Percentiles rank a stretch among this genome's conserved stretches.
These are phyloP conservation scores for Lepisosteus oculatus DNA, from an alignment of 2,113 vertebrate species.

Conservation along the genomic window DNA sequence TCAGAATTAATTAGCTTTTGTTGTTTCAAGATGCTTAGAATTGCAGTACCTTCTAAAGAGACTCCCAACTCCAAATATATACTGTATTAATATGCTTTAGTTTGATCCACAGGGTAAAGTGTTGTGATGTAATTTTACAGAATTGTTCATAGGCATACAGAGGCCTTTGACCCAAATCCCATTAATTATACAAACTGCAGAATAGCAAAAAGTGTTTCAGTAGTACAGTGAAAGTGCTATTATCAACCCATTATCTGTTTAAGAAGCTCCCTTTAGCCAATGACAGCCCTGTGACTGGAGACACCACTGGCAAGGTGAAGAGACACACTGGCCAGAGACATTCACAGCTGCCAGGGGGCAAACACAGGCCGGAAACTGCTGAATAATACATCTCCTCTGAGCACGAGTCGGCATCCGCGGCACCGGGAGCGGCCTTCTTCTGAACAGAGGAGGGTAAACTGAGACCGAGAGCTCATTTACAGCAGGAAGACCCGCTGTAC, in stretches of 20 bases:
- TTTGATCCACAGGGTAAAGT: not conserved
- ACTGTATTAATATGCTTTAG: too few species aligned
- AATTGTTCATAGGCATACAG: not conserved
- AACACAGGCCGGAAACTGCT: not conserved
- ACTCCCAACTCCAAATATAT: too few species aligned
- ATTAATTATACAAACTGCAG: conserved; percentile 3
- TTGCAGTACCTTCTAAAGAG: too few species aligned
- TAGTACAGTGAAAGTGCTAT: not conserved
- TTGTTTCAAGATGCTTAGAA: too few species aligned
- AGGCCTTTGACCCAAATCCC: not conserved
- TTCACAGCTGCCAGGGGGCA: too few species aligned
- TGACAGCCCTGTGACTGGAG: not conserved
- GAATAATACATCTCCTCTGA: not conserved
- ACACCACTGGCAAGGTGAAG: not conserved
- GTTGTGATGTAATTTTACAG: not conserved
- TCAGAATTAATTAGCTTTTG: too few species aligned
- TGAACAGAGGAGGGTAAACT: too few species aligned
- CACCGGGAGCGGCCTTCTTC: too few species aligned
- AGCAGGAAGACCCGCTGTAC: too few species aligned
- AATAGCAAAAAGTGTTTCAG: not conserved
- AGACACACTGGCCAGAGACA: too few species aligned
- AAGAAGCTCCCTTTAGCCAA: not conserved
- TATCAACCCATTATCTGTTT: not conserved
- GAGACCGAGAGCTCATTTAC: too few species aligned
- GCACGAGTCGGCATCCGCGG: too few species aligned